Evolutionary conservation across 2,113 vertebrate genomes (phyloP).

Genomic region (Ibidorhyncha struthersii): DNA sequence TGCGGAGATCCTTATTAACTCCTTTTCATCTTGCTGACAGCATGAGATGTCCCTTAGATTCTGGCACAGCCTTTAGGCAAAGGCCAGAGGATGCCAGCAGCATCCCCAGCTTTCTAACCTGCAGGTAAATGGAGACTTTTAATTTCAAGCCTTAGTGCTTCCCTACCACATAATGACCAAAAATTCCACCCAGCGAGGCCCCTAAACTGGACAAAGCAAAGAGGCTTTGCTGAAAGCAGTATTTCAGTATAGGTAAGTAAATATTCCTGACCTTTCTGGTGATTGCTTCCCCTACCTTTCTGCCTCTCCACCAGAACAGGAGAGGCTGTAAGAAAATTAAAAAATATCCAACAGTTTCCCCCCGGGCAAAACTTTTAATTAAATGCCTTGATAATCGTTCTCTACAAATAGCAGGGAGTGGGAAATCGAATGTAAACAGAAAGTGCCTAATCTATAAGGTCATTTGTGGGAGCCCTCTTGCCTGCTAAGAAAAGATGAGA

Average conservation of each 20-base stretch:
- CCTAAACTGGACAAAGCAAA: neutral
- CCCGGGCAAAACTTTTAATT: slow-evolving; percentile 52
- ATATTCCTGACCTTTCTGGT: slow-evolving; percentile 64
- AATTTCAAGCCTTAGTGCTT: slow-evolving; percentile 43
- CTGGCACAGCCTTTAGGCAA: neutral
- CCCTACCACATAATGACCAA: neutral
- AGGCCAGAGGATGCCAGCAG: neutral
- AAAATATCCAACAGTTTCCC: slow-evolving; percentile 56
- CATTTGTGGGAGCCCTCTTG: slow-evolving; percentile 15
- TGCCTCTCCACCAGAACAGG: neutral
- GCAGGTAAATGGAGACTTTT: neutral
- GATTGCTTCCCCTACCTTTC: slow-evolving; percentile 29
- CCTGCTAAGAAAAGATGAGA: slow-evolving; percentile 40
- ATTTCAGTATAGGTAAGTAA: slow-evolving; percentile 44
- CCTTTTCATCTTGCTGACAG: neutral
- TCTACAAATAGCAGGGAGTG: slow-evolving; percentile 41
- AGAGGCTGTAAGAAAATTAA: slow-evolving; percentile 48
- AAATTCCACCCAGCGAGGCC: neutral
- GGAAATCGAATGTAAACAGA: slow-evolving; percentile 57
- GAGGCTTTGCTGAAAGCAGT: neutral
- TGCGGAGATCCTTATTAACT: neutral
- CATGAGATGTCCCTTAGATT: neutral
- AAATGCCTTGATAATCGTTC: slow-evolving; percentile 60
- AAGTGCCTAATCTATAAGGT: slow-evolving; percentile 55
- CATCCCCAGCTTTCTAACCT: neutral